Base-by-base conservation (phyloP, 1,140 invertebrate species). In the Philaenus spumarius region DNA sequence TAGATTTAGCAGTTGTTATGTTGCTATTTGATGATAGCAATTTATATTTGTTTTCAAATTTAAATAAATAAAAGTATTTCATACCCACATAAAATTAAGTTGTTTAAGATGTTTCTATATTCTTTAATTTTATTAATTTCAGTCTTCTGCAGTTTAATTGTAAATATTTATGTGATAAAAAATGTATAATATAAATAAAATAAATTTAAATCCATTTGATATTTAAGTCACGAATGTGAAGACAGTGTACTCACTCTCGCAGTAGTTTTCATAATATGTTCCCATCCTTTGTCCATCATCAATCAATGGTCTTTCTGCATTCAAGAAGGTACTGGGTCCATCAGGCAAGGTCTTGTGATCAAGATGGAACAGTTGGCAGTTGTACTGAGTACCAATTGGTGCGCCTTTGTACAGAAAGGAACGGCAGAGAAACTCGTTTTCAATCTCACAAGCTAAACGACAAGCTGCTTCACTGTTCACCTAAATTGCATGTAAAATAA, bases 291-390 rank as follows among this genome's bases (percentile, higher is more conserved):
- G 89, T 9, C 93, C 93, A 59, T 91, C 90, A 71, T 95, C 92
- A 62, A 96, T 89, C 14, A 95, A 77, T 0, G 93, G 92, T 64
- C 90, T 77, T 67, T 95, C 90, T 3, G 87, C 87, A 66, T 91
- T 91, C 39, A 93, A 74, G 70, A 91, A 96, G 15, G 91, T 93
- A 17, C 88, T 90, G 0, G 90, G 89, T 35, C 93, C 93, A 67
- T 95, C 91, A 2, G 91, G 92, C 20, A 95, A 76, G 0, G 90
- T 93, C 74, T 87, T 87, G 69, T 96, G 93, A 68, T 96, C 93
- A 64, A 96, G 74, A 68, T 96, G 93, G 74, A 92, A 95, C 2
- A 96, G 78, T 52, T 92, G 84, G 72, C 93, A 96, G 72, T 95
- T 95, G 79, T 92, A 91, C 34, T 84, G 80, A 0, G 82, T 78